Evolutionary conservation across 2,797 vertebrate genomes (phyloP), one percentile per base, ranked within the genome.

Genomic region (Pangasius macronema): DNA sequence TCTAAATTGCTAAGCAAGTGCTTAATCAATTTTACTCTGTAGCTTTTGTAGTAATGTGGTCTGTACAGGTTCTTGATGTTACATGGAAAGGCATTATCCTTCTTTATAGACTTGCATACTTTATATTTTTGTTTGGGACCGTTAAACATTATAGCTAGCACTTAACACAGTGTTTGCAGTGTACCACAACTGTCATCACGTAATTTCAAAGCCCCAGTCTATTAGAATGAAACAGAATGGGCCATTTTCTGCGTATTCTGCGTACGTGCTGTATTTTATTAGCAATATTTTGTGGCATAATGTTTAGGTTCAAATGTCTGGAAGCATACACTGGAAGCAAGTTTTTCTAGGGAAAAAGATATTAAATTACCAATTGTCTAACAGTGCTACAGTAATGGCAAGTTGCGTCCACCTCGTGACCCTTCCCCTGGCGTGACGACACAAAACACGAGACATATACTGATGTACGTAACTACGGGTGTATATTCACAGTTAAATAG

Each of bases 201-300:
- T 61, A 59, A 39, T 82, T 57, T n/a, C 3, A 86, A 30, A 59
- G 46, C 33, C 9, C 5, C 27, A 67, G 36, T 18, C 24, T 7
- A 42, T 57, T 55, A 42, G 46, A 27, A 14, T 36, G 55, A 61
- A 80, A n/a, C 16, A 80, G 65, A 39, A 73, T 27, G 59, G 27
- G 72, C 42, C 63, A 53, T 80, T 73, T 36, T 13, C 30, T 87
- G 30, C n/a, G n/a, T n/a, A n/a, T n/a, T n/a, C n/a, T n/a, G n/a
- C n/a, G n/a, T n/a, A n/a, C n/a, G n/a, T 61, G 24, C n/a, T 68
- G 22, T 84, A 33, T 84, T 83, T 76, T 68, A 57, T 33, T 68
- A 24, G 24, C 51, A 39, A 39, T 36, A 73, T 76, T 57, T 59
- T 51, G 11, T 42, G 33, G 11, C 20, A 11, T 33, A 42, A 57